phyloP scores from a whole-genome alignment of 2,888 invertebrate genomes.

The Eupithecia abbreviata region DNA sequence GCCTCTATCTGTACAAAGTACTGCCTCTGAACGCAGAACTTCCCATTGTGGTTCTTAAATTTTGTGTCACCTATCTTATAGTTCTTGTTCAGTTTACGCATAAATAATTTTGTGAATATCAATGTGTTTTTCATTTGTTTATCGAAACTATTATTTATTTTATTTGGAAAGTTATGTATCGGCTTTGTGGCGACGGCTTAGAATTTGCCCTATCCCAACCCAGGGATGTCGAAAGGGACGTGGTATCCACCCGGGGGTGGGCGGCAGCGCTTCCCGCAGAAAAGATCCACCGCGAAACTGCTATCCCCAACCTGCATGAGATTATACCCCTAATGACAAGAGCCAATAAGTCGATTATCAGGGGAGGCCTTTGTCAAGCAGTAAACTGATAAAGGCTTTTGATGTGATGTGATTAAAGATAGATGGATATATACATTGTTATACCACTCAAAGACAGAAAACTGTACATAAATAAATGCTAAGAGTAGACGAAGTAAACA shows the following conservation, averaged over 20 bases:
- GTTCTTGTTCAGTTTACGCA: constrained; percentile 8
- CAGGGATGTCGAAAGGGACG: neutral
- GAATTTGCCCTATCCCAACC: neutral
- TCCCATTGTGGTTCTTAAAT: neutral
- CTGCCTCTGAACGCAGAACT: neutral
- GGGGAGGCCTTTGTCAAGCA: neutral
- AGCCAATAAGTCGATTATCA: neutral
- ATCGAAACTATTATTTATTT: neutral
- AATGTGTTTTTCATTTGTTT: neutral
- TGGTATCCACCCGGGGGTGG: no score
- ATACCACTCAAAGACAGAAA: no score
- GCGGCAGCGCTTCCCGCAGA: no score
- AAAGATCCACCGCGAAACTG: no score
- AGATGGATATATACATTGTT: no score
- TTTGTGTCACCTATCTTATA: constrained; percentile 7
- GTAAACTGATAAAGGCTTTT: neutral
- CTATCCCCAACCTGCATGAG: no score
- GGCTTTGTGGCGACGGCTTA: neutral
- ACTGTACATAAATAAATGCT: no score
- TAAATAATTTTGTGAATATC: neutral
- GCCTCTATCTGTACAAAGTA: neutral
- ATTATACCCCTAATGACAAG: neutral
- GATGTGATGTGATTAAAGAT: no score
- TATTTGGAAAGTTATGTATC: no score
- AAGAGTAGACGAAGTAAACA: no score